These are phyloP conservation scores for Watsonalla binaria DNA, from an alignment of 2,888 invertebrate species.

Conservation along the genomic window DNA sequence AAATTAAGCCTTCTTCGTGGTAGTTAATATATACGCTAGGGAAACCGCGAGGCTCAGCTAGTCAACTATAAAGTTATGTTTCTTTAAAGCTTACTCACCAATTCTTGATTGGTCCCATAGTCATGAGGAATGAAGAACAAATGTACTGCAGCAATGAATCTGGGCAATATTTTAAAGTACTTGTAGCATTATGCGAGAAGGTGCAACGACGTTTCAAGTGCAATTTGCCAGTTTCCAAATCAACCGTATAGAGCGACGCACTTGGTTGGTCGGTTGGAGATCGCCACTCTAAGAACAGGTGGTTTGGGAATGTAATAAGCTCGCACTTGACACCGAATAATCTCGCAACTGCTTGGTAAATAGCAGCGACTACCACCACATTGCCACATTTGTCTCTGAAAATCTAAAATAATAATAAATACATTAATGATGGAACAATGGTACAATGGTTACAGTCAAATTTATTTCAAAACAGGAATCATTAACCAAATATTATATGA, in stretches of 20 bases:
- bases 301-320: slow-evolving; percentile 51
- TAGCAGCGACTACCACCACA: slow-evolving; percentile 34
- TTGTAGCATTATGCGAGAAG: slow-evolving; percentile 24
- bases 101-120: slow-evolving; percentile 40
- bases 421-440: background rate
- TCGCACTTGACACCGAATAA: slow-evolving; percentile 47
- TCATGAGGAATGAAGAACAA: slow-evolving; percentile 32
- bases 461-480: no score
- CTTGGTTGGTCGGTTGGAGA: slow-evolving; percentile 17
- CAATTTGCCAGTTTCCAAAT: slow-evolving; percentile 40
- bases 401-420: slow-evolving; percentile 32
- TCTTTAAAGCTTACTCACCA: slow-evolving; percentile 31
- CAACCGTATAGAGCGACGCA: slow-evolving; percentile 32
- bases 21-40: no score
- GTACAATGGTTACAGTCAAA: background rate
- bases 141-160: slow-evolving; percentile 42
- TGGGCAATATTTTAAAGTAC: slow-evolving; percentile 33
- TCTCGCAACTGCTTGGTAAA: slow-evolving; percentile 51
- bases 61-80: slow-evolving; percentile 6
- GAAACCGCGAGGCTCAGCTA: no score
- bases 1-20: no score
- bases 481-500: no score
- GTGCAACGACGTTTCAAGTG: slow-evolving; percentile 45
- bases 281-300: slow-evolving; percentile 54
- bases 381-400: slow-evolving; percentile 37